Base-by-base conservation (phyloP, 2,888 invertebrate genomes). In the Liodrosophila aerea region DNA sequence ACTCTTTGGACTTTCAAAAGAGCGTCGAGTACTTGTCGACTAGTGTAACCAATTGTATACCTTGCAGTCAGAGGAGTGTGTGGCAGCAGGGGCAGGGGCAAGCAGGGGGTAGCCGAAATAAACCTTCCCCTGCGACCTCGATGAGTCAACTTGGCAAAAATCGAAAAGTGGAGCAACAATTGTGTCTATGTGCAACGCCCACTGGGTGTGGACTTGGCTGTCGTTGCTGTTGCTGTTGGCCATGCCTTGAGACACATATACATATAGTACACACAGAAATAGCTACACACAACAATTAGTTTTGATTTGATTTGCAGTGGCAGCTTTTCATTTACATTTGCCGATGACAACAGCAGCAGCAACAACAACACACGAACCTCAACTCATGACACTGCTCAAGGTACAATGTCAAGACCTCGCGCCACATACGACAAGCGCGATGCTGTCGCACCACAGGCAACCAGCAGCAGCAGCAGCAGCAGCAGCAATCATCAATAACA, bases 361-460 rank as follows among this genome's bases (percentile, higher is more conserved):
- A 46, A 47, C 50, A 46, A 39, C 34, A 39, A 40, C 41, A n/a
- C n/a, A n/a, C n/a, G n/a, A n/a, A n/a, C n/a, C n/a, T n/a, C n/a
- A 53, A 36, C 59, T 59, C 56, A 73, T 85, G 83, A 69, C 76
- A 83, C 70, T 72, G 73, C 64, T 73, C 84, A 85, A 83, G 85
- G 73, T 76, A 53, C 85, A 85, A 80, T 85, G 84, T 85, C 85
- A 80, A 83, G 85, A 80, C 85, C 80, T 80, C 64, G 85, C 33
- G 57, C 78, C 64, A 85, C 71, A 76, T 80, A 63, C 22, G 33
- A 30, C 1, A 45, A 11, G n/a, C 39, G 43, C 30, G 22, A 37
- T 40, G 11, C 36, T 39, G 37, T 27, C 1, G 22, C 34, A 12
- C 40, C 50, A 50, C 50, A 33, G 33, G 49, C 34, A 12, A 34